Conservation (phyloP, 2,113 vertebrate genomes). For the Bufo gargarizans region DNA sequence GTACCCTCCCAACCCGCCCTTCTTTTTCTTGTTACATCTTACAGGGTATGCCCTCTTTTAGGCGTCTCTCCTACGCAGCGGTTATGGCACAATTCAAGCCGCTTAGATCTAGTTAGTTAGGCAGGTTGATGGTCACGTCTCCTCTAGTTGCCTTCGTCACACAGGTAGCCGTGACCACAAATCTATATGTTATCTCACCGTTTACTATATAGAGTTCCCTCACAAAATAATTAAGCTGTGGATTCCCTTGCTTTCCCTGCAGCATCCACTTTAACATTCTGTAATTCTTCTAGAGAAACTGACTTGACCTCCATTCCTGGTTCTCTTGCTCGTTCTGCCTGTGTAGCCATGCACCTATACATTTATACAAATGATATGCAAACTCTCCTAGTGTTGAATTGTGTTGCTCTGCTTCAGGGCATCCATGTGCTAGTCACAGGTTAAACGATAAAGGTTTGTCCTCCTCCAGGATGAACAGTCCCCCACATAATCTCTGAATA, state of each 20-base stretch:
- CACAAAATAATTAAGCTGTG: background rate
- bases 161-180: too few relatives aligned
- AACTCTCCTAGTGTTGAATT: background rate
- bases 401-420: background rate
- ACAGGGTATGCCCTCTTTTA: too few relatives aligned
- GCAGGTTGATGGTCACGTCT: too few relatives aligned
- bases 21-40: too few relatives aligned
- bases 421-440: background rate
- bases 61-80: too few relatives aligned
- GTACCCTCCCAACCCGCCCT: too few relatives aligned
- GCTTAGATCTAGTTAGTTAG: too few relatives aligned
- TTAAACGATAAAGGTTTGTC: background rate
- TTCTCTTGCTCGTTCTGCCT: background rate
- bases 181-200: background rate
- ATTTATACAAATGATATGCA: constrained; percentile 22
- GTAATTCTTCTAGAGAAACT: background rate
- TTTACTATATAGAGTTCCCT: too few relatives aligned
- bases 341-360: background rate
- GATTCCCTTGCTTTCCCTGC: background rate
- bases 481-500: constrained; percentile 5
- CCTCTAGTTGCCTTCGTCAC: too few relatives aligned
- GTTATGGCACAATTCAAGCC: too few relatives aligned
- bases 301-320: background rate
- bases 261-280: constrained; percentile 14
- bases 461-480: background rate